Percentiles rank a stretch among this genome's conserved stretches.
These are phyloP conservation scores for Chiridota heheva DNA, from an alignment of 35 echinoderm and acorn worm species.

Conservation along the genomic window DNA sequence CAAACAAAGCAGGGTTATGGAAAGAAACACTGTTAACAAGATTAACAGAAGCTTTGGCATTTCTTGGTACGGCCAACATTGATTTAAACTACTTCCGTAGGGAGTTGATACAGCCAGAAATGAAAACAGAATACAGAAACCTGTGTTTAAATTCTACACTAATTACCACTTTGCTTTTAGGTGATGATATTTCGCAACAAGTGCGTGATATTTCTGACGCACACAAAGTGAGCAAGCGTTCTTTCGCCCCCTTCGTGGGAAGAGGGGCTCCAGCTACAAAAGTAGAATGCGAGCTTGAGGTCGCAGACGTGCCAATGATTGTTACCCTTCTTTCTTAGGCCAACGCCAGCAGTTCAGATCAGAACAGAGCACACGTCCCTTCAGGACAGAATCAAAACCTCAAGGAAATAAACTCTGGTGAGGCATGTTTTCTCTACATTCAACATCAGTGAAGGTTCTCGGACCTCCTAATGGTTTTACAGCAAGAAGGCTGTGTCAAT, in stretches of 20 bases:
- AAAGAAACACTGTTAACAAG: not conserved
- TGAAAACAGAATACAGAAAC: slow-evolving; percentile 10
- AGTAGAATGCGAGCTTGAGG: not conserved
- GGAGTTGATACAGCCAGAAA: slow-evolving; percentile 21
- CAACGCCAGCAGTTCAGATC: not conserved
- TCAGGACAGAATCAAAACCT: not conserved
- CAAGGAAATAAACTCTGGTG: slow-evolving; percentile 25
- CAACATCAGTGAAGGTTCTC: not conserved
- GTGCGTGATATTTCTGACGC: slow-evolving; percentile 21
- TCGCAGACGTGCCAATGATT: not conserved
- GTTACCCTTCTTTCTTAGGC: slow-evolving; percentile 9
- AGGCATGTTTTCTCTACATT: not conserved
- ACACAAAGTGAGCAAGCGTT: slow-evolving; percentile 2
- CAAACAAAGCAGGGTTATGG: not conserved
- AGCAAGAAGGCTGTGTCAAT: not conserved
- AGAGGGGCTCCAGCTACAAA: not conserved
- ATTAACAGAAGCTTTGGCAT: not conserved
- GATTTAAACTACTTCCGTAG: slow-evolving; percentile 6
- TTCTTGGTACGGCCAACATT: not conserved
- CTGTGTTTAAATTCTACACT: not conserved
- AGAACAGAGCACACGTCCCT: not conserved
- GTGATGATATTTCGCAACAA: slow-evolving; percentile 25
- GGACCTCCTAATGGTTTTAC: not conserved
- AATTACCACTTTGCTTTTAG: slow-evolving; percentile 20
- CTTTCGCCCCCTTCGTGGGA: not conserved